A percentile compares a stretch with the other conserved stretches of the same genome.
These are phyloP conservation scores for Empidonax traillii DNA, from an alignment of 2,113 vertebrate genomes.

Conservation along the genomic window DNA sequence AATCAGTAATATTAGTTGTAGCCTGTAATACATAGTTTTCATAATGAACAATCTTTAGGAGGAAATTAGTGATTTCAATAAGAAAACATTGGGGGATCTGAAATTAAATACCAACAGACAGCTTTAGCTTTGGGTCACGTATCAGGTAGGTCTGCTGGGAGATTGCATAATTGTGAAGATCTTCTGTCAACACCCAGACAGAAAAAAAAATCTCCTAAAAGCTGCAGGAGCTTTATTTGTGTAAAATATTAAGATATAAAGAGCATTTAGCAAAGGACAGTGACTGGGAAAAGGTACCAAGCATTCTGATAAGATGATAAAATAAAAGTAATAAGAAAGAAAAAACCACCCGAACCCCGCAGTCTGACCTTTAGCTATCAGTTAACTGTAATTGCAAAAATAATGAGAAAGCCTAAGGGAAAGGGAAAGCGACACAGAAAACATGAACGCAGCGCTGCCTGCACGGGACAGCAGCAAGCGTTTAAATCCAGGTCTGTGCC, in stretches of 20 bases:
- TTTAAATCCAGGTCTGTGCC: rapidly evolving
- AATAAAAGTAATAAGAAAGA: neutral
- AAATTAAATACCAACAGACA: neutral
- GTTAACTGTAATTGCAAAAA: neutral
- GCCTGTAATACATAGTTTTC: neutral
- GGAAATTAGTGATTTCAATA: neutral
- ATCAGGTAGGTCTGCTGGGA: neutral
- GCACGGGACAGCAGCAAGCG: rapidly evolving
- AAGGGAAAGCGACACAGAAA: neutral
- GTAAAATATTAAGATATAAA: neutral
- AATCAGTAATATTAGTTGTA: neutral
- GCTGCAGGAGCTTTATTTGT: neutral
- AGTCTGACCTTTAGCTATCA: neutral
- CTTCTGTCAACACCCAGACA: neutral
- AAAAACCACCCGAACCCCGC: neutral
- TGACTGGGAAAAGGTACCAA: neutral
- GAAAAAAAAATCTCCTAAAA: neutral
- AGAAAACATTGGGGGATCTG: neutral
- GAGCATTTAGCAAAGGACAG: neutral
- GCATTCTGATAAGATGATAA: neutral
- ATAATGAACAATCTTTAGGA: neutral
- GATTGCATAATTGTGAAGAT: neutral
- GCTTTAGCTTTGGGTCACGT: neutral
- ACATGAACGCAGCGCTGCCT: rapidly evolving
- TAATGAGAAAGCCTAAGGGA: neutral